Percentiles rank a stretch among this genome's conserved stretches.
Evolutionary conservation across 92 coral and sea anemone species (phyloP).

Genomic region (Ricordea florida): DNA sequence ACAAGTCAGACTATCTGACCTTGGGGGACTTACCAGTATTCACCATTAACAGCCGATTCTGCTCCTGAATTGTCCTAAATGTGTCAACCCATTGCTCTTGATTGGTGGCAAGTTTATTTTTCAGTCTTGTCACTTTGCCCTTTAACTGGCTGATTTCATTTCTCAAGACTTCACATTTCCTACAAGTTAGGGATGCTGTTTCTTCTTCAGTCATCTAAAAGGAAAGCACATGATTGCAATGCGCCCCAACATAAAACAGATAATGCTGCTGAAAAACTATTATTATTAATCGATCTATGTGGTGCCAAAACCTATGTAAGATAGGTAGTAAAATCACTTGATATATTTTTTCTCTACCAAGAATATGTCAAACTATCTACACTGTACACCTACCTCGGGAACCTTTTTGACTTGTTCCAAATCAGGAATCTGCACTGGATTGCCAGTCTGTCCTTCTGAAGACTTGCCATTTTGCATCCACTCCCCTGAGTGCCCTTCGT

Average conservation of each 20-base stretch:
- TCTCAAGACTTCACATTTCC: neutral
- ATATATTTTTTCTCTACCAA: neutral
- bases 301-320: no score
- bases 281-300: no score
- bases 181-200: neutral
- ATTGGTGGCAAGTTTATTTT: neutral
- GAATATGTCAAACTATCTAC: neutral
- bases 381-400: neutral
- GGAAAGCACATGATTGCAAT: no score
- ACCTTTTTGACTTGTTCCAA: neutral
- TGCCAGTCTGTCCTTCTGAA: neutral
- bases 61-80: neutral
- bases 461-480: no score
- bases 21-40: neutral
- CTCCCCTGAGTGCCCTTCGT: no score
- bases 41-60: neutral
- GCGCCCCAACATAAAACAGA: no score
- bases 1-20: no score
- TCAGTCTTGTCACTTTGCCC: neutral
- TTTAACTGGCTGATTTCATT: neutral
- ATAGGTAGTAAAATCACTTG: neutral
- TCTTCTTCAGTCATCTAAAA: neutral
- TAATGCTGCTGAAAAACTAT: no score
- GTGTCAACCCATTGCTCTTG: constrained; percentile 11
- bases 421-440: neutral